Percentiles rank a stretch among this genome's conserved stretches.
These are phyloP conservation scores for Leuciscus idus DNA, from an alignment of 2,113 vertebrate genomes.

Conservation along the genomic window DNA sequence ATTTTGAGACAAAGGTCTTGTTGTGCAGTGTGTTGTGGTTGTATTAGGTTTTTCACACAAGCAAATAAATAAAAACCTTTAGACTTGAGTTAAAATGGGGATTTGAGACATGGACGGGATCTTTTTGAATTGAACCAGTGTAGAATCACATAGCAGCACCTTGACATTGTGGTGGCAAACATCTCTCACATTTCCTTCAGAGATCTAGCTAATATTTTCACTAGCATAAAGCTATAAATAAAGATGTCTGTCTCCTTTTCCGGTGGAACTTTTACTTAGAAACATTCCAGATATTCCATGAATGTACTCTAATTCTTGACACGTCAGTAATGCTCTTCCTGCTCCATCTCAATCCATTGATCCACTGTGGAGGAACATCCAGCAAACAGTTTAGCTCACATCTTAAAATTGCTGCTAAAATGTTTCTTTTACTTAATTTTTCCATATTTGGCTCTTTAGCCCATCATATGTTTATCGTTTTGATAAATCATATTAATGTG, in stretches of 20 bases:
- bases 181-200: background rate
- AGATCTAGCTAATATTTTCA: background rate
- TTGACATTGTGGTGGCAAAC: background rate
- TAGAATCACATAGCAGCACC: background rate
- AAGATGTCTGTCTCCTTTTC: background rate
- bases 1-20: too few relatives aligned
- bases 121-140: background rate
- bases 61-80: background rate
- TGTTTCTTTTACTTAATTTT: background rate
- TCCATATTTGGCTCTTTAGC: background rate
- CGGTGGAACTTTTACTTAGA: background rate
- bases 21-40: background rate
- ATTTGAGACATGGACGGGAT: background rate
- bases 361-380: background rate
- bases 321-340: background rate
- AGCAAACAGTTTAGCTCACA: background rate
- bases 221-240: background rate
- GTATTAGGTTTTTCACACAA: background rate
- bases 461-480: background rate
- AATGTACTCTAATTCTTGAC: background rate
- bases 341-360: background rate
- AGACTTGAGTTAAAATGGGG: background rate
- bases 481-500: background rate
- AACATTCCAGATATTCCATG: background rate
- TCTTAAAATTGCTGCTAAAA: background rate